These are phyloP conservation scores for Fulica atra DNA, from an alignment of 2,113 vertebrate genomes.

Conservation along the genomic window DNA sequence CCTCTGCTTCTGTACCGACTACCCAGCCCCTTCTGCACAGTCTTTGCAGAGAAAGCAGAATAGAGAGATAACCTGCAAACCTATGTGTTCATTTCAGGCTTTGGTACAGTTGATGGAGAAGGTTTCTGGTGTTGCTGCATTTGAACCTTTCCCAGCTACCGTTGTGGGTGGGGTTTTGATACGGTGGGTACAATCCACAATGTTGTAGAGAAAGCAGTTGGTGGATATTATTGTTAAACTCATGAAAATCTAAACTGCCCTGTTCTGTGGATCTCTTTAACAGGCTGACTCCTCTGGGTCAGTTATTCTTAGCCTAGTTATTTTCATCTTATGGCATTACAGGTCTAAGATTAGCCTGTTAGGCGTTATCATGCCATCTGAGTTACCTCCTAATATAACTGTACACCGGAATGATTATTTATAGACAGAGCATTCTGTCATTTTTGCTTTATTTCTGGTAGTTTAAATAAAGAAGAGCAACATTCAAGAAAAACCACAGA, in stretches of 20 bases:
- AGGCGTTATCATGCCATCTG: constrained; percentile 96
- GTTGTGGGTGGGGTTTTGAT: background rate
- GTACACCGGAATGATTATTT: constrained; percentile 92
- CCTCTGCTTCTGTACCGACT: background rate
- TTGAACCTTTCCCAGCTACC: background rate
- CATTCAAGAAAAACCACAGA: constrained; percentile 82
- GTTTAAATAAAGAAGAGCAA: constrained; percentile 82
- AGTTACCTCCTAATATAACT: constrained; percentile 93
- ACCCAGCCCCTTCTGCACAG: background rate
- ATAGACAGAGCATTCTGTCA: constrained; percentile 88
- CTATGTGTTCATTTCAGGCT: background rate
- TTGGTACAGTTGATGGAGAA: background rate
- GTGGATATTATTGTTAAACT: constrained; percentile 50
- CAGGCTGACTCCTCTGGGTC: constrained; percentile 94
- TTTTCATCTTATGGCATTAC: constrained; percentile 97
- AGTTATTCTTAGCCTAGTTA: constrained; percentile 99
- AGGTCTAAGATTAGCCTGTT: constrained; percentile 97
- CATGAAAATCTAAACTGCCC: constrained; percentile 57
- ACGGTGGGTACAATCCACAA: background rate
- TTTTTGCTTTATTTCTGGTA: constrained; percentile 88
- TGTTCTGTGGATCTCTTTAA: constrained; percentile 70
- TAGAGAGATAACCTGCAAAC: background rate
- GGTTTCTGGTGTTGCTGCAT: background rate
- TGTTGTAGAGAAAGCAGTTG: background rate
- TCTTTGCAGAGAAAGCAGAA: background rate